These are phyloP conservation scores for Rhizomys pruinosus DNA, from an alignment of 2,113 vertebrate species.

Conservation along the genomic window DNA sequence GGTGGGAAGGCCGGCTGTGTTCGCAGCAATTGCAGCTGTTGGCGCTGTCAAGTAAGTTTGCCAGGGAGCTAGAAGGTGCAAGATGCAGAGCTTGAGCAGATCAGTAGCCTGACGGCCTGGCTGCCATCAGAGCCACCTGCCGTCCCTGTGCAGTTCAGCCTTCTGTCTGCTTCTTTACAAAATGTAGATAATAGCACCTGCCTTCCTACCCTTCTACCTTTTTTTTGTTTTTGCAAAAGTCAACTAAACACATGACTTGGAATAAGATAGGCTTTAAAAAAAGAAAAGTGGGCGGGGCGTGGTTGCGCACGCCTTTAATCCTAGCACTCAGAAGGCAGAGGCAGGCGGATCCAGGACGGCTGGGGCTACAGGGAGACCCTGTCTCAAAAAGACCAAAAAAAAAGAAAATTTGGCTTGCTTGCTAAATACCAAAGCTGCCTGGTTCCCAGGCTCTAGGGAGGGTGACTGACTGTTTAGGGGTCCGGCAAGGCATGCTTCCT, in stretches of 20 bases:
- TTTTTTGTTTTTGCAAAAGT: slow-evolving; percentile 15
- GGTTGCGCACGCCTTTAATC: no score
- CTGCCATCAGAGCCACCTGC: neutral
- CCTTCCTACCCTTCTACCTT: neutral
- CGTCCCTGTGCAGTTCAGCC: neutral
- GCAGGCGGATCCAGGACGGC: no score
- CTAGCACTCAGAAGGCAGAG: no score
- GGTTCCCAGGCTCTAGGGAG: neutral
- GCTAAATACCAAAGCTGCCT: neutral
- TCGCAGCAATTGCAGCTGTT: slow-evolving; percentile 88
- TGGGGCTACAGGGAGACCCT: no score
- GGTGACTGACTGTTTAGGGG: neutral
- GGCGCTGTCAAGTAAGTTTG: slow-evolving; percentile 90
- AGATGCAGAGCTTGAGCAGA: neutral
- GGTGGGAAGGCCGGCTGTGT: slow-evolving; percentile 83
- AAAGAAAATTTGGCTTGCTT: neutral
- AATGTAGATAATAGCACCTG: neutral
- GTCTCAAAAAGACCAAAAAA: no score
- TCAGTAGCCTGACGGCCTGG: neutral
- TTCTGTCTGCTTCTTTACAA: neutral
- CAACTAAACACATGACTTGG: neutral
- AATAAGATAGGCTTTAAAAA: neutral
- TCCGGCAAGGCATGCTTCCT: neutral
- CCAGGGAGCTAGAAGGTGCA: no score
- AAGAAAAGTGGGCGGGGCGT: no score